Percentiles rank a stretch among this genome's conserved stretches.
Conservation (phyloP, 2,113 vertebrate species). For the Maccullochella peelii region DNA sequence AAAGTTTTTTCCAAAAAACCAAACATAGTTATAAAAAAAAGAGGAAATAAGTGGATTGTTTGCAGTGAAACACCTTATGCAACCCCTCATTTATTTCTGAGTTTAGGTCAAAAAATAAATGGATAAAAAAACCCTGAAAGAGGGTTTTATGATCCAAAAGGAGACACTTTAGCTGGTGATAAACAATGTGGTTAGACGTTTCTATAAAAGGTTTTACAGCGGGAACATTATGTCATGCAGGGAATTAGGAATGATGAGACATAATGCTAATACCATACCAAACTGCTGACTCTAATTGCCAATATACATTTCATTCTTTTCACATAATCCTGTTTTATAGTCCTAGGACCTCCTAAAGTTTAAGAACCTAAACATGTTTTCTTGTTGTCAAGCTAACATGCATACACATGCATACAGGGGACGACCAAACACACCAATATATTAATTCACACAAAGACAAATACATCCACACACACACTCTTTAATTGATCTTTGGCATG, state of each 20-base stretch:
- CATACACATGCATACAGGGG: not conserved
- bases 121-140: not conserved
- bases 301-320: slow-evolving; percentile 9
- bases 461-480: not conserved
- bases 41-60: not conserved
- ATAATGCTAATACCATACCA: slow-evolving; percentile 28
- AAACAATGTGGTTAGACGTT: slow-evolving; percentile 4
- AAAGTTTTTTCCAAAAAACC: too few species aligned
- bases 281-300: slow-evolving; percentile 4
- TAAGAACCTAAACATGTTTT: not conserved
- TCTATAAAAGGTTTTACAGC: slow-evolving; percentile 34
- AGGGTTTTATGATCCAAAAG: not conserved
- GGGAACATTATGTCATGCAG: slow-evolving; percentile 28
- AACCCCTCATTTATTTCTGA: not conserved
- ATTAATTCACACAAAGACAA: not conserved
- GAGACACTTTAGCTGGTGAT: slow-evolving; percentile 15
- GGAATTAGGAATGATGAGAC: slow-evolving; percentile 26
- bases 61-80: not conserved
- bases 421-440: not conserved
- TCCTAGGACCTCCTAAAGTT: not conserved
- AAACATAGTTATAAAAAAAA: too few species aligned
- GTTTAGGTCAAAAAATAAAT: not conserved
- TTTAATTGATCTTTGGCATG: not conserved
- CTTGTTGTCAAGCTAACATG: not conserved
- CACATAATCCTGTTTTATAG: slow-evolving; percentile 16